phyloP scores from a whole-genome alignment of 1,140 invertebrate genomes.

The Capitella teleta region DNA sequence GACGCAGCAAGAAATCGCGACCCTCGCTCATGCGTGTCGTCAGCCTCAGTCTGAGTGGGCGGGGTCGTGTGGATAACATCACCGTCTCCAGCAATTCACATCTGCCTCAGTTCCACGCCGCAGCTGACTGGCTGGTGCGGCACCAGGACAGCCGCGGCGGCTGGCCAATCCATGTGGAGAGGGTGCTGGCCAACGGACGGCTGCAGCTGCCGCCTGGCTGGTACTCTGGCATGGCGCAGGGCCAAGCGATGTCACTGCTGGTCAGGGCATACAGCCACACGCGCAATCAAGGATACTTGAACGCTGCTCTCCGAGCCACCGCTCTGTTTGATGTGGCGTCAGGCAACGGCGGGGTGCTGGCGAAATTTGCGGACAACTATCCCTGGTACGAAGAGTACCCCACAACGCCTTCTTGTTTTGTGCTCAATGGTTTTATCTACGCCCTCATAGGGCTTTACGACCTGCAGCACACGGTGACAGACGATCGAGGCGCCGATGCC shows the following conservation, averaged over 20 bases:
- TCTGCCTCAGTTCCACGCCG: slow-evolving; percentile 78
- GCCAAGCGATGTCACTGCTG: slow-evolving; percentile 87
- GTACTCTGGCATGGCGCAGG: slow-evolving; percentile 97
- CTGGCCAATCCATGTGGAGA: slow-evolving; percentile 86
- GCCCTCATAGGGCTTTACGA: slow-evolving; percentile 93
- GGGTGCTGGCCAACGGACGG: slow-evolving; percentile 58
- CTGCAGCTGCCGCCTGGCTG: slow-evolving; percentile 71
- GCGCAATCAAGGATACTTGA: slow-evolving; percentile 62
- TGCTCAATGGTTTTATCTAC: slow-evolving; percentile 98
- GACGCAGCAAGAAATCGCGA: slow-evolving; percentile 20
- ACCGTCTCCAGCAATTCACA: slow-evolving; percentile 45
- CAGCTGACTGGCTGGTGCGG: slow-evolving; percentile 82
- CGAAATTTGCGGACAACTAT: slow-evolving; percentile 67
- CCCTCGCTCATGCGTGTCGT: slow-evolving; percentile 14
- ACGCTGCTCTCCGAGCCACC: slow-evolving; percentile 66
- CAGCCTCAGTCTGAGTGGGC: slow-evolving; percentile 54
- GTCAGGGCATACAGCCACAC: slow-evolving; percentile 77
- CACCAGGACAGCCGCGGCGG: slow-evolving; percentile 89
- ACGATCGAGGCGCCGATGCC: slow-evolving; percentile 13
- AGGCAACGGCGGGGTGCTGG: slow-evolving; percentile 63
- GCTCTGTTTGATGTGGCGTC: slow-evolving; percentile 64
- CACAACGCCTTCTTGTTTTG: slow-evolving; percentile 84
- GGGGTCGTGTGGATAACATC: slow-evolving; percentile 48
- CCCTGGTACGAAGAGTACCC: slow-evolving; percentile 97
- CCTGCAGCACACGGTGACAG: slow-evolving; percentile 50